A percentile compares a stretch with the other conserved stretches of the same genome.
These are phyloP conservation scores for Grallaria varia DNA, from an alignment of 2,113 vertebrate genomes.

Conservation along the genomic window DNA sequence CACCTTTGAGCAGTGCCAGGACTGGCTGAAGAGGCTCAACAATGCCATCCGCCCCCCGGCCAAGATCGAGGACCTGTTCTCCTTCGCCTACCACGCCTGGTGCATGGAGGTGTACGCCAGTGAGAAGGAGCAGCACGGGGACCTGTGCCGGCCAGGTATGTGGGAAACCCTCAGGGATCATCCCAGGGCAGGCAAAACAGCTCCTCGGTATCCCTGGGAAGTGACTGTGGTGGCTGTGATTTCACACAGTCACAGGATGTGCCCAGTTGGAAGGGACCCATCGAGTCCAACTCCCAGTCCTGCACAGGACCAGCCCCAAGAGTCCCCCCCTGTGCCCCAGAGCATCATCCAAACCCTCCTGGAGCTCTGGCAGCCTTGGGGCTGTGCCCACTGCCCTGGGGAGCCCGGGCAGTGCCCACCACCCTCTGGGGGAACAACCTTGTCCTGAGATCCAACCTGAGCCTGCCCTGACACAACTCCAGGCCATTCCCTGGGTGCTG, in stretches of 20 bases:
- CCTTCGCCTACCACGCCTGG: slow-evolving; percentile 95
- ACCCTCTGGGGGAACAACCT: background rate
- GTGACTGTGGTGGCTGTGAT: fast-evolving
- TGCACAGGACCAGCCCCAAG: background rate
- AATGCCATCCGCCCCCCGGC: slow-evolving; percentile 84
- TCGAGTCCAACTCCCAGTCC: background rate
- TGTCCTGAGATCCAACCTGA: background rate
- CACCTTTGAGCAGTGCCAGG: slow-evolving; percentile 97
- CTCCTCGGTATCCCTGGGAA: background rate
- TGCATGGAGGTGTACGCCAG: slow-evolving; percentile 93
- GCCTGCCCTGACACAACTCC: background rate
- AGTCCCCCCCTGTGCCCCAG: background rate
- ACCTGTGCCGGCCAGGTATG: slow-evolving; percentile 91
- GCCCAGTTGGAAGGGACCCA: background rate
- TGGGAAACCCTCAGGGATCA: background rate
- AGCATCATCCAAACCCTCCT: background rate
- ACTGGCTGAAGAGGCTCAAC: slow-evolving; percentile 92
- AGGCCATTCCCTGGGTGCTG: background rate
- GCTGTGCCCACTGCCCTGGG: background rate
- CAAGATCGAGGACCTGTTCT: slow-evolving; percentile 94
- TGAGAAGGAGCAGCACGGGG: slow-evolving; percentile 94
- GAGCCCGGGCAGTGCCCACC: background rate
- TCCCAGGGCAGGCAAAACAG: background rate
- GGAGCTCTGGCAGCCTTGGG: background rate
- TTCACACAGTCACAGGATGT: background rate